These are phyloP conservation scores for Ceratosolen fusciceps DNA, from an alignment of 1,140 invertebrate genomes.

Conservation along the genomic window DNA sequence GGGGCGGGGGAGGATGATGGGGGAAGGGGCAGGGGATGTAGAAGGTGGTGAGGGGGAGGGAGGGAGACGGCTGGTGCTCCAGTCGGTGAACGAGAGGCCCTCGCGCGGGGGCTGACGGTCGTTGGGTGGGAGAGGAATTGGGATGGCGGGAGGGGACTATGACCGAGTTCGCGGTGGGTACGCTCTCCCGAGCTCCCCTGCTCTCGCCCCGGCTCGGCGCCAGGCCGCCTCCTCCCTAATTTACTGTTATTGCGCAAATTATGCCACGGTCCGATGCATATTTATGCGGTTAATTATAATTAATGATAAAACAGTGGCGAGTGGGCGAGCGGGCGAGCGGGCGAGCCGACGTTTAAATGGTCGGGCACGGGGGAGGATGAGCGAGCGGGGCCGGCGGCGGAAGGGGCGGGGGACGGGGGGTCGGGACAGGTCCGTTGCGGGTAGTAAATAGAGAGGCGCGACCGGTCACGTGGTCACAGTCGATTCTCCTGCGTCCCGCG, in stretches of 20 bases:
- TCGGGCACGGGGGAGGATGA: too few relatives aligned
- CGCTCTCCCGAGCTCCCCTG: conserved; percentile 19
- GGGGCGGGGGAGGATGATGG: neutral
- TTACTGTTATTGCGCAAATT: conserved; percentile 73
- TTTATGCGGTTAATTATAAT: conserved; percentile 72
- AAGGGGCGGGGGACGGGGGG: too few relatives aligned
- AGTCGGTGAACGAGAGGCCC: too few relatives aligned
- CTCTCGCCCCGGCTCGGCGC: conserved; percentile 48
- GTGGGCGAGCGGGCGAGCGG: conserved; percentile 65
- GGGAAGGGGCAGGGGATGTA: neutral
- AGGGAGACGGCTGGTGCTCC: too few relatives aligned
- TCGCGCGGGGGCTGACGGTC: neutral
- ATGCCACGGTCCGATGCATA: conserved; percentile 71
- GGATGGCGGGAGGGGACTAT: neutral
- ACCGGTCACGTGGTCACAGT: conserved; percentile 2
- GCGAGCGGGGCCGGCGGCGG: too few relatives aligned
- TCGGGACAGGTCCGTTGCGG: too few relatives aligned
- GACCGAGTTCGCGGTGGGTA: neutral
- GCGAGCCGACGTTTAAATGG: too few relatives aligned
- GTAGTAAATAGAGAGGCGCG: too few relatives aligned
- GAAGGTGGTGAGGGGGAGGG: too few relatives aligned
- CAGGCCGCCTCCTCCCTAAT: conserved; percentile 65
- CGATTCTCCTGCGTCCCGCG: neutral
- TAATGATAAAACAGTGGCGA: conserved; percentile 70
- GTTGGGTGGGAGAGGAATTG: neutral